Conservation (phyloP, 2,113 vertebrate genomes). For the Trochalopteron elliotii region DNA sequence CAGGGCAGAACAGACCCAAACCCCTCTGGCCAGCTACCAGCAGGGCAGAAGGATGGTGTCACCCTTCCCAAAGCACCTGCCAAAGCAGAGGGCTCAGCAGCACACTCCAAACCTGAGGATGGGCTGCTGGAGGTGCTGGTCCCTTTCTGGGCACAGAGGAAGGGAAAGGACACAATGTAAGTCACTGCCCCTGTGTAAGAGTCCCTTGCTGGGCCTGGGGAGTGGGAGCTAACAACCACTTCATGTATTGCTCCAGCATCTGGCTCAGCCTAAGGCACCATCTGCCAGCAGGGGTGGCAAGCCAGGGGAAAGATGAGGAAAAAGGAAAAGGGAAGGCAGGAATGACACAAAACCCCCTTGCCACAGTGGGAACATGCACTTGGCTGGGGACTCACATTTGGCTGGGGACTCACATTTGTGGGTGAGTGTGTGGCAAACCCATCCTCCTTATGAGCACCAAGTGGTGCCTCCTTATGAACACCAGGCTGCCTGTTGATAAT, state of each 20-base stretch:
- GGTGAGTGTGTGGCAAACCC: neutral
- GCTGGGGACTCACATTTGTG: neutral
- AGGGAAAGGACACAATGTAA: neutral
- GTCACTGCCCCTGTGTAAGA: neutral
- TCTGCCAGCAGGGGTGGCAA: neutral
- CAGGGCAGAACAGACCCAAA: neutral
- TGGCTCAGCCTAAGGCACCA: neutral
- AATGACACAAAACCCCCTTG: neutral
- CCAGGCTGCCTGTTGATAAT: neutral
- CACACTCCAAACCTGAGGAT: accelerated
- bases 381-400: neutral
- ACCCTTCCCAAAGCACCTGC: neutral
- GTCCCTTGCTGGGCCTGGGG: neutral
- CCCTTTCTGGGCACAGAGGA: neutral
- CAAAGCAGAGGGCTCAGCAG: neutral
- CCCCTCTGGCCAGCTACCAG: neutral
- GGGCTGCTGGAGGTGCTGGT: neutral
- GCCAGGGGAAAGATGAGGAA: neutral
- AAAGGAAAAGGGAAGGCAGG: neutral
- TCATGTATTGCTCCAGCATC: neutral
- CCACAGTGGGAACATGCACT: neutral
- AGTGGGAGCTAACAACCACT: neutral
- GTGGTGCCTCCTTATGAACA: neutral
- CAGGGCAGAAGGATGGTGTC: neutral
- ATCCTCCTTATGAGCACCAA: neutral